A percentile compares a stretch with the other conserved stretches of the same genome.
Evolutionary conservation across 2,888 invertebrate species (phyloP).

Genomic region (Ecliptopera silaceata): DNA sequence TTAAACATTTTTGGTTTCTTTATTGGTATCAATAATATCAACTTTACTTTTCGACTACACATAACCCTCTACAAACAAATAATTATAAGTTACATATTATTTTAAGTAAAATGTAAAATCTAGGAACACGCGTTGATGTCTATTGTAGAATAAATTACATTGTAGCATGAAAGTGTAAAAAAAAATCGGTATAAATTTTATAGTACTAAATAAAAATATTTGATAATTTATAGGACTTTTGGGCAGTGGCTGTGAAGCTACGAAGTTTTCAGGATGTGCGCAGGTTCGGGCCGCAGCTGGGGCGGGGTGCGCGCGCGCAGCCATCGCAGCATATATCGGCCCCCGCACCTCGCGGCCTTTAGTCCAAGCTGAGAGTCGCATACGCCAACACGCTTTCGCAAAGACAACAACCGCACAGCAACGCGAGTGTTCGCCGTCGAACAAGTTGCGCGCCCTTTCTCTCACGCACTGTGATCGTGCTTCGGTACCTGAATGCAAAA

Average conservation of each 20-base stretch:
- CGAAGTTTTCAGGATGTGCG: slow-evolving; percentile 34
- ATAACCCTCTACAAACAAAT: too few species aligned
- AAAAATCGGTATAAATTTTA: too few species aligned
- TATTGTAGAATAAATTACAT: slow-evolving; percentile 6
- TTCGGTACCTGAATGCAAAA: slow-evolving; percentile 79
- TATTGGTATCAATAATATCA: too few species aligned
- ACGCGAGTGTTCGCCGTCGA: slow-evolving; percentile 73
- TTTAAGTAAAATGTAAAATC: neutral
- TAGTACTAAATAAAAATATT: neutral
- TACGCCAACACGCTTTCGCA: slow-evolving; percentile 70
- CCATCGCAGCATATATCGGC: slow-evolving; percentile 73
- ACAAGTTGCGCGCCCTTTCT: slow-evolving; percentile 79
- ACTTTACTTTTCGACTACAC: too few species aligned
- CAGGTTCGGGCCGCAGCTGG: slow-evolving; percentile 40
- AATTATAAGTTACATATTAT: too few species aligned
- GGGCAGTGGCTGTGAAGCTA: neutral
- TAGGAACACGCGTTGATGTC: slow-evolving; percentile 31
- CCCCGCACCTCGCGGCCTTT: slow-evolving; percentile 80
- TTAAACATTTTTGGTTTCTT: too few species aligned
- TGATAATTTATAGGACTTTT: neutral
- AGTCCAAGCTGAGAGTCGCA: slow-evolving; percentile 72
- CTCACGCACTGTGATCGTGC: slow-evolving; percentile 80
- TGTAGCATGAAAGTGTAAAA: neutral
- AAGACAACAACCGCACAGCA: slow-evolving; percentile 67
- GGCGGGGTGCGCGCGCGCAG: slow-evolving; percentile 61